Conservation (phyloP, 2,888 invertebrate species). For the Polyommatus iphigenia region DNA sequence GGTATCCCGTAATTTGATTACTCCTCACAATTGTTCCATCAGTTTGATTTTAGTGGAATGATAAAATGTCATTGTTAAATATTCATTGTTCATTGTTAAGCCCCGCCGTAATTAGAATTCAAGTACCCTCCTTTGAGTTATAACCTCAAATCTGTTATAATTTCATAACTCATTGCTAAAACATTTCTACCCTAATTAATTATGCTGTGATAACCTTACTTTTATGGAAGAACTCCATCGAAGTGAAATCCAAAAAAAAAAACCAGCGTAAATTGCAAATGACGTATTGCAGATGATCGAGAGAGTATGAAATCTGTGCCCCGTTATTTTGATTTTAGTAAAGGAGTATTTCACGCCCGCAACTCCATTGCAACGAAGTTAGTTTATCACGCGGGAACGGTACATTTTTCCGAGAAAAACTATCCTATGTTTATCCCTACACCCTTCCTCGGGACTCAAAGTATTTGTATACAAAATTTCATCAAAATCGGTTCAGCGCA, state of each 20-base stretch:
- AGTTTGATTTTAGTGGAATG: slow-evolving; percentile 18
- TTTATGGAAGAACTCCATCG: background rate
- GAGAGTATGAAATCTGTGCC: no score
- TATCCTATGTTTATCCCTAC: no score
- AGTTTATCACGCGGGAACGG: no score
- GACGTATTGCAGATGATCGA: no score
- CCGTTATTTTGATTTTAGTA: no score
- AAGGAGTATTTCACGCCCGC: no score
- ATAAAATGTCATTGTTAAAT: slow-evolving; percentile 6
- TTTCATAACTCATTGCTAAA: background rate
- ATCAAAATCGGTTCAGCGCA: no score
- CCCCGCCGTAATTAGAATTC: background rate
- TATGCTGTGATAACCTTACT: background rate
- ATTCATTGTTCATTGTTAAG: slow-evolving; percentile 3
- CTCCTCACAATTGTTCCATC: slow-evolving; percentile 8
- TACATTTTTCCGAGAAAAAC: no score
- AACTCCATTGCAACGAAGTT: no score
- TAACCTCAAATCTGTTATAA: slow-evolving; percentile 11
- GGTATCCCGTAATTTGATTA: slow-evolving; percentile 8
- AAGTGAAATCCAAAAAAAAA: background rate
- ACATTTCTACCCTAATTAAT: background rate
- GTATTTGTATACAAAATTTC: no score
- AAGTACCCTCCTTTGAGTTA: background rate
- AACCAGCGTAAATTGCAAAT: background rate
- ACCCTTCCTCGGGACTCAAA: no score